phyloP scores from a whole-genome alignment of 2,113 vertebrate species.

The Raja brachyura region DNA sequence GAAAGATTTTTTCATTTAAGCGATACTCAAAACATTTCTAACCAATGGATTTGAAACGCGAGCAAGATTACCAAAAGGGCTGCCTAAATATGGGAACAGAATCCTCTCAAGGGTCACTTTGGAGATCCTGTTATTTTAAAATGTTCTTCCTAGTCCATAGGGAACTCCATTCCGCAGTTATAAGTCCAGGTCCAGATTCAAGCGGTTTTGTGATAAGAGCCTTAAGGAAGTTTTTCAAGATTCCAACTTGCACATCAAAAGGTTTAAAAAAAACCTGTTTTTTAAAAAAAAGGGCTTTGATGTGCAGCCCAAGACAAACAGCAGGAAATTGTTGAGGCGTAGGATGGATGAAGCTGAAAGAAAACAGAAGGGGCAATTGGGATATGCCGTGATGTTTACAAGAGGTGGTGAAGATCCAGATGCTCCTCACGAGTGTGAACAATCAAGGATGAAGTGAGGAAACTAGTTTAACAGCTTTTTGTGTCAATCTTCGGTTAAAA shows the following conservation, averaged over 20 bases:
- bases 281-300: background rate
- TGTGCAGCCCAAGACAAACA: background rate
- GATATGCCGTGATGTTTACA: too few relatives aligned
- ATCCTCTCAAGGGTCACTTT: too few relatives aligned
- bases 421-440: too few relatives aligned
- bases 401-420: too few relatives aligned
- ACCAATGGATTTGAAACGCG: background rate
- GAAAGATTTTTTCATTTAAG: background rate
- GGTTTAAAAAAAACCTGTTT: too few relatives aligned
- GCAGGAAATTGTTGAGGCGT: background rate
- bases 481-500: too few relatives aligned
- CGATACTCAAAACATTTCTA: background rate
- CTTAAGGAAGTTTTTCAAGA: background rate
- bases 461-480: too few relatives aligned
- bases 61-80: background rate
- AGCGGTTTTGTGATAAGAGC: background rate
- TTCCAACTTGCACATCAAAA: background rate
- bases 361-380: too few relatives aligned
- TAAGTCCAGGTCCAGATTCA: background rate
- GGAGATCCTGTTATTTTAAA: background rate
- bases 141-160: background rate
- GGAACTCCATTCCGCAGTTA: background rate
- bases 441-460: too few relatives aligned
- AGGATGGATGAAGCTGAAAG: too few relatives aligned
- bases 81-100: background rate